These are phyloP conservation scores for Progne subis DNA, from an alignment of 2,113 vertebrate genomes.

Conservation along the genomic window DNA sequence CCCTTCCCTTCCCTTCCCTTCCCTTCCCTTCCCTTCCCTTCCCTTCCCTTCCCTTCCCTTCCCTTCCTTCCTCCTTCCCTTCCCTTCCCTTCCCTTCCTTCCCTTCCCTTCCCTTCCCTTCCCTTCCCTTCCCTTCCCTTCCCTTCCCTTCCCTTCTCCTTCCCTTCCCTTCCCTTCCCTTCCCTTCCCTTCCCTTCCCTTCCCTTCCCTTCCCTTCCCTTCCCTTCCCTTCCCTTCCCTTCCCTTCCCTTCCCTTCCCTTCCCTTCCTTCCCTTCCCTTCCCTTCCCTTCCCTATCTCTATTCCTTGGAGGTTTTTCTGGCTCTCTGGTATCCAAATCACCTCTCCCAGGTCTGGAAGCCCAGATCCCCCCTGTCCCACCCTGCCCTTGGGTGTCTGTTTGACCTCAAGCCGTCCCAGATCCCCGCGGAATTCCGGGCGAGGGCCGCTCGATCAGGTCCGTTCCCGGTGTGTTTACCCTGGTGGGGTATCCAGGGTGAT, in stretches of 20 bases:
- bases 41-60: neutral
- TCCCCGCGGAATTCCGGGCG: rapidly evolving
- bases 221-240: neutral
- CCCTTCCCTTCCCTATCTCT: neutral
- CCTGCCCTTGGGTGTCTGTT: neutral
- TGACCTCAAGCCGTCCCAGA: neutral
- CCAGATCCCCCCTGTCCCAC: neutral
- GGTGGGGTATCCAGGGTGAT: neutral
- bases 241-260: neutral
- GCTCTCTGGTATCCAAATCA: neutral
- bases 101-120: neutral
- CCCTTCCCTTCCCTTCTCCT: neutral
- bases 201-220: neutral
- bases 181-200: neutral
- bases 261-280: too few relatives aligned
- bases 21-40: too few relatives aligned
- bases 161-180: neutral
- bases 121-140: neutral
- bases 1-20: neutral
- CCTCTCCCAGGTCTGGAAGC: neutral
- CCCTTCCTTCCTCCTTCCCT: too few relatives aligned
- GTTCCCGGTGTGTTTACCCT: neutral
- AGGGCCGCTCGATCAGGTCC: neutral
- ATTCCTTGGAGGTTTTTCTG: neutral
- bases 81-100: too few relatives aligned